Conservation (phyloP, 2,888 invertebrate genomes). For the Cancer borealis region DNA sequence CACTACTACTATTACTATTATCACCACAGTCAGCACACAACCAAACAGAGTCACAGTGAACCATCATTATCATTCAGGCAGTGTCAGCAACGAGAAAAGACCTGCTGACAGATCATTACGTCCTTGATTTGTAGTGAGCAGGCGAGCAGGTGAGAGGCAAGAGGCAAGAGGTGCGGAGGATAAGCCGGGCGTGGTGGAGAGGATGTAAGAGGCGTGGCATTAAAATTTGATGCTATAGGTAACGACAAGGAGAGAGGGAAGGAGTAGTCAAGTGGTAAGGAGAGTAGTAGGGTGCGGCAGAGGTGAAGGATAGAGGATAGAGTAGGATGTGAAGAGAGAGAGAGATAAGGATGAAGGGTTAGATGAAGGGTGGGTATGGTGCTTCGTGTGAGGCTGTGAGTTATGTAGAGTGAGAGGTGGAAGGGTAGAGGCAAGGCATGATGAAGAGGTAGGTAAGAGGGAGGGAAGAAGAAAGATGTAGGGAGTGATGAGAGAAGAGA, state of each 20-base stretch:
- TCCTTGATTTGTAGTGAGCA: not conserved
- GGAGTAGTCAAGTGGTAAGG: not conserved
- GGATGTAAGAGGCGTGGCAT: not conserved
- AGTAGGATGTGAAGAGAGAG: too few species aligned
- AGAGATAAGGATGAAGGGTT: too few species aligned
- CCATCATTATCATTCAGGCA: not conserved
- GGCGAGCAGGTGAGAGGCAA: not conserved
- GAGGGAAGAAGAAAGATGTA: not conserved
- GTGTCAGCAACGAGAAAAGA: not conserved
- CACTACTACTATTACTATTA: not conserved
- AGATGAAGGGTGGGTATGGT: too few species aligned
- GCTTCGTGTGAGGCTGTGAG: too few species aligned
- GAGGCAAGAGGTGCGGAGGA: not conserved
- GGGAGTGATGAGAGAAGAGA: not conserved
- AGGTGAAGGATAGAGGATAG: too few species aligned
- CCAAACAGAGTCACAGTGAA: not conserved
- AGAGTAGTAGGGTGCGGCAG: not conserved
- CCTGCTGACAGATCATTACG: conserved; percentile 10
- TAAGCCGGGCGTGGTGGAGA: not conserved
- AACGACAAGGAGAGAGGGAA: not conserved
- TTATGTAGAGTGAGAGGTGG: not conserved
- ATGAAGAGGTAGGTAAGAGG: not conserved
- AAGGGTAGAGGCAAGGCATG: not conserved
- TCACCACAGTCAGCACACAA: not conserved
- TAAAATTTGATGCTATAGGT: not conserved